Conservation (phyloP, 2,888 invertebrate species). For the Tetanocera ferruginea region DNA sequence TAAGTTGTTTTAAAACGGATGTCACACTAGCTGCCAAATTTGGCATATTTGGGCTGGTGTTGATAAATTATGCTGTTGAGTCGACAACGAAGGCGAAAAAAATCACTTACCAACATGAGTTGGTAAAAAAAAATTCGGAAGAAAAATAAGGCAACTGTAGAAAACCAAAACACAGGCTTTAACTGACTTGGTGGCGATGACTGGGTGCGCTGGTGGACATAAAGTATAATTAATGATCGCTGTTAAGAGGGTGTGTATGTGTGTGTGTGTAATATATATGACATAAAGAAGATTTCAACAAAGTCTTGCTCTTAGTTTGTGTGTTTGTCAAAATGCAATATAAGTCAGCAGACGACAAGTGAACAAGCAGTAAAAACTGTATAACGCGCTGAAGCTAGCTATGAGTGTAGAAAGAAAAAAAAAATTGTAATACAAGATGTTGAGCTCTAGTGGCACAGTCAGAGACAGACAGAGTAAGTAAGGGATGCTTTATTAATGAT, state of each 20-base stretch:
- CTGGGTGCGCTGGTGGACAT: not conserved
- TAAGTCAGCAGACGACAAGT: slow-evolving; percentile 6
- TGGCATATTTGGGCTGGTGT: too few species aligned
- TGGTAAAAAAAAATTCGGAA: not conserved
- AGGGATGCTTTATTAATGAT: slow-evolving; percentile 21
- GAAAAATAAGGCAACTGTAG: not conserved
- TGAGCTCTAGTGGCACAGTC: not conserved
- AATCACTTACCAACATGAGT: not conserved
- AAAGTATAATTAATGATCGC: slow-evolving; percentile 27
- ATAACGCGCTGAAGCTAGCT: not conserved
- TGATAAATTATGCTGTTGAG: too few species aligned
- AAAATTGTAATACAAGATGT: not conserved
- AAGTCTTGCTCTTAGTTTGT: not conserved
- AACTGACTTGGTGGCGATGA: slow-evolving; percentile 1
- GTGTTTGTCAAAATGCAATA: slow-evolving; percentile 2
- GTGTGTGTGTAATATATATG: not conserved
- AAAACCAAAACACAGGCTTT: not conserved
- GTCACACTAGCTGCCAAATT: too few species aligned
- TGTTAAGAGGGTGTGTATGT: slow-evolving; percentile 2
- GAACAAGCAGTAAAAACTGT: not conserved
- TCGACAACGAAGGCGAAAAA: not conserved
- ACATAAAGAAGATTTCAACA: not conserved
- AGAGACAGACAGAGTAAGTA: not conserved
- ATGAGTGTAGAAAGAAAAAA: not conserved
- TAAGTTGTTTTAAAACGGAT: too few species aligned